Evolutionary conservation across 2,888 invertebrate species (phyloP).

Genomic region (Luffia ferchaultella): DNA sequence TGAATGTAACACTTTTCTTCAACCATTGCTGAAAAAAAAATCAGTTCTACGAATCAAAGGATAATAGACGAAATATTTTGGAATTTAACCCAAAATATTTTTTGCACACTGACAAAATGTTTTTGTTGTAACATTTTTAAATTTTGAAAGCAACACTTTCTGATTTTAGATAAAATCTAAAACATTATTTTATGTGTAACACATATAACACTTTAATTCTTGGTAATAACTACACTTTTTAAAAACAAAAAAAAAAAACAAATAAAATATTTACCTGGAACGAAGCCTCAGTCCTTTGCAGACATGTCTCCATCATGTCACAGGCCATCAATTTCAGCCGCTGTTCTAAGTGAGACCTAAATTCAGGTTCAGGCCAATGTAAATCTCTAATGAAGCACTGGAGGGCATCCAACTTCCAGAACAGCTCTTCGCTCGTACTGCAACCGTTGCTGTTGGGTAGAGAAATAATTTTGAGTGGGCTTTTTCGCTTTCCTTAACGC

Average conservation of each 20-base stretch:
- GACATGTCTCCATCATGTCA: slow-evolving; percentile 99
- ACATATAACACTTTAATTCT: too few species aligned
- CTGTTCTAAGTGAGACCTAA: slow-evolving; percentile 95
- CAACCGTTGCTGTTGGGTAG: slow-evolving; percentile 85
- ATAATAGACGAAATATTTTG: too few species aligned
- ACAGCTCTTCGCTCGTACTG: slow-evolving; percentile 96
- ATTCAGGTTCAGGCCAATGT: slow-evolving; percentile 99
- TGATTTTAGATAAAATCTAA: too few species aligned
- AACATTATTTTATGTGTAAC: too few species aligned
- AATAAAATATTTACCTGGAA: slow-evolving; percentile 77
- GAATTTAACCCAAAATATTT: too few species aligned
- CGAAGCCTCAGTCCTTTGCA: slow-evolving; percentile 86
- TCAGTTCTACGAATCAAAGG: too few species aligned
- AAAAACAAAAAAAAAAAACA: too few species aligned
- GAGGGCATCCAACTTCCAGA: slow-evolving; percentile 98
- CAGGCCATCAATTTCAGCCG: slow-evolving; percentile 97
- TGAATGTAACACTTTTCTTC: slow-evolving; percentile 91
- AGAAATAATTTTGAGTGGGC: slow-evolving; percentile 7
- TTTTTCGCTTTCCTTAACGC: slow-evolving; percentile 69
- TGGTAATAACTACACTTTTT: too few species aligned
- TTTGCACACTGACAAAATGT: too few species aligned
- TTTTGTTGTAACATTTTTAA: too few species aligned
- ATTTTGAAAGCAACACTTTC: too few species aligned
- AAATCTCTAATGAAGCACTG: slow-evolving; percentile 98
- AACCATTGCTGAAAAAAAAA: slow-evolving; percentile 77